phyloP scores from a whole-genome alignment of 2,888 invertebrate species.

The Euplagia quadripunctaria region DNA sequence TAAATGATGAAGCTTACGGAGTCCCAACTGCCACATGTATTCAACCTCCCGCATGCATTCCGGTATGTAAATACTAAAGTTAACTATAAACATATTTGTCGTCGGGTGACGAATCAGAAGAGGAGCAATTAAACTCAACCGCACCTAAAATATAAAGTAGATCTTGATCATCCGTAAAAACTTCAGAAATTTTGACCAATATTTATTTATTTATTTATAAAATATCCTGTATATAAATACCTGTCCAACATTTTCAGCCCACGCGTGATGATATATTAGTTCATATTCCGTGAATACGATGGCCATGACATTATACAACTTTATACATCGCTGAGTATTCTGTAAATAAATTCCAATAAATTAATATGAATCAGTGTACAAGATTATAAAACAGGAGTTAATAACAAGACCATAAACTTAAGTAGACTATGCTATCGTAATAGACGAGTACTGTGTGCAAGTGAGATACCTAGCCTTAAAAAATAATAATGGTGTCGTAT shows the following conservation, averaged over 20 bases:
- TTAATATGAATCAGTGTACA: neutral
- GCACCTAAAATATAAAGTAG: slow-evolving; percentile 77
- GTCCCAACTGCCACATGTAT: slow-evolving; percentile 92
- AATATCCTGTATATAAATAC: slow-evolving; percentile 70
- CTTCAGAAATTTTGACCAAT: neutral
- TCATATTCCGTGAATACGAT: slow-evolving; percentile 94
- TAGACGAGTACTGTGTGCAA: too few relatives aligned
- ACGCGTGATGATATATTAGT: slow-evolving; percentile 93
- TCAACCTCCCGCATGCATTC: slow-evolving; percentile 94
- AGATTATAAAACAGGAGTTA: neutral
- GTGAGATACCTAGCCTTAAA: too few relatives aligned
- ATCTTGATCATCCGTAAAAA: neutral
- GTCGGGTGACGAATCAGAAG: slow-evolving; percentile 90
- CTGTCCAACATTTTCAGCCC: slow-evolving; percentile 92
- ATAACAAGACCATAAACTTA: neutral
- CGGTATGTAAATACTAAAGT: slow-evolving; percentile 91
- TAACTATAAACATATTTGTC: slow-evolving; percentile 89
- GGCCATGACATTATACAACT: slow-evolving; percentile 92
- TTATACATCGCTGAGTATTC: slow-evolving; percentile 91
- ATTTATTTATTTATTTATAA: too few relatives aligned
- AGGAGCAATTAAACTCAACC: slow-evolving; percentile 90
- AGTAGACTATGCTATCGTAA: too few relatives aligned
- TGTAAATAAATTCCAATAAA: slow-evolving; percentile 69
- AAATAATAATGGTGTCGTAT: too few relatives aligned
- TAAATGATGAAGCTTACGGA: slow-evolving; percentile 78